phyloP scores from a whole-genome alignment of 2,113 vertebrate genomes.

The Alosa alosa region DNA sequence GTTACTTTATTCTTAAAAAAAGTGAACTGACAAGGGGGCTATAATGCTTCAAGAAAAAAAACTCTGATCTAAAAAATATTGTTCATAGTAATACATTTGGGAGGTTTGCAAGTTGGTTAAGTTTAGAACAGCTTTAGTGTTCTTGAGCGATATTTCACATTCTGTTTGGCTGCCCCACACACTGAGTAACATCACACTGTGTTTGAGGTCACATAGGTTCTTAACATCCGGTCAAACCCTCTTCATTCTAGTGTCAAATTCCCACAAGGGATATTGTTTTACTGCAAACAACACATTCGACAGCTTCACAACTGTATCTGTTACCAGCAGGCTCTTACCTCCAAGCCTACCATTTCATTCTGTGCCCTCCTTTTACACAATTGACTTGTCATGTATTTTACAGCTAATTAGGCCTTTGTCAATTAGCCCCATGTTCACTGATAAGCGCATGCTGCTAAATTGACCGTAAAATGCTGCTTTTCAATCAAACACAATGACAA shows the following conservation, averaged over 20 bases:
- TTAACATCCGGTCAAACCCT: neutral
- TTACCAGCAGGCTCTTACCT: conserved; percentile 58
- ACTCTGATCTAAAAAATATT: neutral
- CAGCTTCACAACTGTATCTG: conserved; percentile 66
- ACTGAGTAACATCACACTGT: neutral
- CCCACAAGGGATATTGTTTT: conserved; percentile 8
- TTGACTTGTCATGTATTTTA: conserved; percentile 78
- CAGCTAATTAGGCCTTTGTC: conserved; percentile 76
- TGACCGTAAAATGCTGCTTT: conserved; percentile 69
- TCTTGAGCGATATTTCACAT: neutral
- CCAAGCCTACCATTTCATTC: conserved; percentile 52
- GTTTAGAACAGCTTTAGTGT: neutral
- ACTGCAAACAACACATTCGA: neutral
- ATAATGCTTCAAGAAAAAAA: neutral
- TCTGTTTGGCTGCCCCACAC: neutral
- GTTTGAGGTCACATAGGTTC: neutral
- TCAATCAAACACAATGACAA: conserved; percentile 68
- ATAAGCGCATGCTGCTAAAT: conserved; percentile 73
- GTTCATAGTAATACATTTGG: neutral
- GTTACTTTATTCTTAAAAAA: neutral
- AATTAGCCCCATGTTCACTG: conserved; percentile 63
- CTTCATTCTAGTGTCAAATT: neutral
- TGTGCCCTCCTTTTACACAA: conserved; percentile 58
- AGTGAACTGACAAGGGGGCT: conserved; percentile 6
- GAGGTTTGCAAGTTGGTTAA: neutral